Conservation (phyloP, 2,797 vertebrate species). For the Rhynchotus rufescens region DNA sequence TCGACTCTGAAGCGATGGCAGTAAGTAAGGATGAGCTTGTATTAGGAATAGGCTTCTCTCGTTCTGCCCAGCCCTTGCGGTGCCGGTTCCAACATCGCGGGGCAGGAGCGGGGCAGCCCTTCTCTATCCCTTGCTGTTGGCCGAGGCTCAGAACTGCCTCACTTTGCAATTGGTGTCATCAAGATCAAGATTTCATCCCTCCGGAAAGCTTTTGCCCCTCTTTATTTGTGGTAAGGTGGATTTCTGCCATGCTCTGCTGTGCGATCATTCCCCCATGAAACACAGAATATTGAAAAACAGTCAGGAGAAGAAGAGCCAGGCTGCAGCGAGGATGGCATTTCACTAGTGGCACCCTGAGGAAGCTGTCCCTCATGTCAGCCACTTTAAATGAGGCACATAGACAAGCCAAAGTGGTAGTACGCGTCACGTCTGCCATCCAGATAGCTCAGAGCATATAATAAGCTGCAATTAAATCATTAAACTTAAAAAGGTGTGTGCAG, state of each 20-base stretch:
- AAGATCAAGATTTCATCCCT: constrained; percentile 2
- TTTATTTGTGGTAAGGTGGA: not conserved
- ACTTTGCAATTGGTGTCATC: constrained; percentile 13
- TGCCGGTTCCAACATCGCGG: not conserved
- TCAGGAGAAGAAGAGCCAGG: not conserved
- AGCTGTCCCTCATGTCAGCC: constrained; percentile 19
- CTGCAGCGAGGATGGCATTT: not conserved
- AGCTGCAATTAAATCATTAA: constrained; percentile 48
- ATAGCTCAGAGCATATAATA: constrained; percentile 39
- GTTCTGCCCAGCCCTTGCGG: constrained; percentile 7
- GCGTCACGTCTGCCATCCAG: constrained; percentile 20
- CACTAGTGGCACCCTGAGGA: not conserved
- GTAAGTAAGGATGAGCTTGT: constrained; percentile 74
- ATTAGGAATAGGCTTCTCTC: constrained; percentile 78
- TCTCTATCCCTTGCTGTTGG: constrained; percentile 3
- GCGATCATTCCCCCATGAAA: not conserved
- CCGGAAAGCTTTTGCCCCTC: not conserved
- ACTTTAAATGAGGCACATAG: not conserved
- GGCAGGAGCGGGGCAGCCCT: not conserved
- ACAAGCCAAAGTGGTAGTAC: constrained; percentile 16
- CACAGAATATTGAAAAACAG: constrained; percentile 8
- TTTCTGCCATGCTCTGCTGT: not conserved
- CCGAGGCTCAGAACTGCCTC: not conserved
- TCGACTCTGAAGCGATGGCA: constrained; percentile 63
- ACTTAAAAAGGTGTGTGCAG: not conserved